These are phyloP conservation scores for Monochamus alternatus DNA, from an alignment of 2,888 invertebrate genomes.

Conservation along the genomic window DNA sequence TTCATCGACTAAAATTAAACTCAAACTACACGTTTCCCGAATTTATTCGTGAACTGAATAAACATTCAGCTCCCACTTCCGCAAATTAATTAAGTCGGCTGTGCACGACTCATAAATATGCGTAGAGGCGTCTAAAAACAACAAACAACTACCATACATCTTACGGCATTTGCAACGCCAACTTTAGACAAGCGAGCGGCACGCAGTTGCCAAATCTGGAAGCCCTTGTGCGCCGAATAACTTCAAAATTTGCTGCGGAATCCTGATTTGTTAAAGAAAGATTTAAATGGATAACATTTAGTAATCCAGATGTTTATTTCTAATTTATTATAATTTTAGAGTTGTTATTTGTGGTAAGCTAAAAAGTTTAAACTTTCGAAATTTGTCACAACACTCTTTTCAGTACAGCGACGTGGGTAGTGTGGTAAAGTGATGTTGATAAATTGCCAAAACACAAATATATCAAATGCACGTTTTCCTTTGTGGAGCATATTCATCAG, in stretches of 20 bases:
- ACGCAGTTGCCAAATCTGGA: background rate
- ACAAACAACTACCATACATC: constrained; percentile 46
- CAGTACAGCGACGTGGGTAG: background rate
- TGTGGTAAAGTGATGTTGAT: constrained; percentile 18
- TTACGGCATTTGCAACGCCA: constrained; percentile 38
- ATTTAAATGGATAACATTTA: no score
- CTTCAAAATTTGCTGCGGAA: no score
- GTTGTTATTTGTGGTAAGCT: no score
- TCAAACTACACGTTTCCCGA: constrained; percentile 36
- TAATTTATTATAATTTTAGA: no score
- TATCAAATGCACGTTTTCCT: constrained; percentile 8
- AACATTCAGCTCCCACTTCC: constrained; percentile 54
- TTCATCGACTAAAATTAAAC: constrained; percentile 26
- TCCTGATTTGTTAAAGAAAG: no score
- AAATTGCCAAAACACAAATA: constrained; percentile 17
- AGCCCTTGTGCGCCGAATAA: no score
- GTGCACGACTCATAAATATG: constrained; percentile 49
- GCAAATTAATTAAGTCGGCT: constrained; percentile 52
- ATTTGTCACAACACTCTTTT: no score
- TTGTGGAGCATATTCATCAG: constrained; percentile 11
- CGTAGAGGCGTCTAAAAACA: constrained; percentile 48
- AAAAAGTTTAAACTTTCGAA: no score
- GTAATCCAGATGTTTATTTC: no score
- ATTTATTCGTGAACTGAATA: constrained; percentile 53
- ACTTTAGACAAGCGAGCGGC: background rate